Evolutionary conservation across 2,113 vertebrate genomes (phyloP).

Genomic region (Oreochromis spilurus): DNA sequence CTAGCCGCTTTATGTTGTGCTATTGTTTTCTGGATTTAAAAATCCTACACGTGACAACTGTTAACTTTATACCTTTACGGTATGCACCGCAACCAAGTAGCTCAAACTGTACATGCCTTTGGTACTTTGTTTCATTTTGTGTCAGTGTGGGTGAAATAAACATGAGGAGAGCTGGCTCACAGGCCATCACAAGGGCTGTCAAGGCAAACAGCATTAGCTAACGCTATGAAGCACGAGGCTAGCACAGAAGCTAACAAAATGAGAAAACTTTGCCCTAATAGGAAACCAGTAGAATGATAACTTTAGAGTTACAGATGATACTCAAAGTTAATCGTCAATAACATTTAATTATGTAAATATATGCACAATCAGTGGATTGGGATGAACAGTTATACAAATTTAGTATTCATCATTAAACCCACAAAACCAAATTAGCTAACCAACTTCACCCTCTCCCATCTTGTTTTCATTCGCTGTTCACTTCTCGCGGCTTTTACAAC

Average conservation of each 20-base stretch:
- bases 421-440: constrained; percentile 40
- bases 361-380: background rate
- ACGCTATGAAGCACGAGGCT: constrained; percentile 51
- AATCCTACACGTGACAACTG: background rate
- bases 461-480: constrained; percentile 68
- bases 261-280: constrained; percentile 50
- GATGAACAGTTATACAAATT: background rate
- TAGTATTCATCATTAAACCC: constrained; percentile 5
- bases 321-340: background rate
- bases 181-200: constrained; percentile 16
- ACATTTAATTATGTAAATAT: background rate
- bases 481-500: constrained; percentile 67
- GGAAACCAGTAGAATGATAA: background rate
- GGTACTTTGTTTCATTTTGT: background rate
- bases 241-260: constrained; percentile 51
- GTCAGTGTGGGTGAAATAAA: background rate
- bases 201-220: constrained; percentile 37
- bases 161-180: background rate
- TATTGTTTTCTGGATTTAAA: background rate
- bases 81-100: background rate
- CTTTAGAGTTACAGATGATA: background rate
- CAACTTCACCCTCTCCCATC: constrained; percentile 65
- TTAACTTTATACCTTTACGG: background rate
- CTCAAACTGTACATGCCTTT: background rate
- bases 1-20: background rate